Percentiles rank a stretch among this genome's conserved stretches.
These are phyloP conservation scores for Tauraco hartlaubi DNA, from an alignment of 2,797 vertebrate genomes.

Conservation along the genomic window DNA sequence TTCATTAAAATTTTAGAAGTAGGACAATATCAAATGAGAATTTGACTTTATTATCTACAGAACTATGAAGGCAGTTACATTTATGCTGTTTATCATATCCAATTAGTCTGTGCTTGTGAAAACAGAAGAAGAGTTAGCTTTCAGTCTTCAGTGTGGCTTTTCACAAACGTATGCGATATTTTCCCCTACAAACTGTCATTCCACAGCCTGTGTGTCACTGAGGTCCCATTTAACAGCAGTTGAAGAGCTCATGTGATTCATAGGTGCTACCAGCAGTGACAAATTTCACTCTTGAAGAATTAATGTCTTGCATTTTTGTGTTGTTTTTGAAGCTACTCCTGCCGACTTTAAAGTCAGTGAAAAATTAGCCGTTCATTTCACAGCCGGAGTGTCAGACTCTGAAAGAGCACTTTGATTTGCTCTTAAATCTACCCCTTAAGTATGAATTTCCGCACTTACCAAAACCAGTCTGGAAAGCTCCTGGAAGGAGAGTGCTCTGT, in stretches of 20 bases:
- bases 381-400: neutral
- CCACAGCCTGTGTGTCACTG: neutral
- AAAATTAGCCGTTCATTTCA: neutral
- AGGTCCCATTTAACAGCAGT: neutral
- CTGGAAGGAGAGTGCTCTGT: neutral
- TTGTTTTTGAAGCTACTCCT: neutral
- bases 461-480: neutral
- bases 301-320: neutral
- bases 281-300: neutral
- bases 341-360: neutral
- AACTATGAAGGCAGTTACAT: slow-evolving; percentile 26
- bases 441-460: neutral
- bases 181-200: neutral
- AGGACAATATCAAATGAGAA: slow-evolving; percentile 41
- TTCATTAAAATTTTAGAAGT: slow-evolving; percentile 64
- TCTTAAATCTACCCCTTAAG: neutral
- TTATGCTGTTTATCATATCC: slow-evolving; percentile 33
- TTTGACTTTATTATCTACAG: slow-evolving; percentile 45
- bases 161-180: neutral
- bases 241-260: neutral
- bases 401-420: neutral
- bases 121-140: neutral
- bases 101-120: slow-evolving; percentile 19
- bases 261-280: neutral
- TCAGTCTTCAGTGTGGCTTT: neutral